Percentiles rank a stretch among this genome's conserved stretches.
Conservation (phyloP, 2,797 vertebrate genomes). For the Pantherophis vulpinus region DNA sequence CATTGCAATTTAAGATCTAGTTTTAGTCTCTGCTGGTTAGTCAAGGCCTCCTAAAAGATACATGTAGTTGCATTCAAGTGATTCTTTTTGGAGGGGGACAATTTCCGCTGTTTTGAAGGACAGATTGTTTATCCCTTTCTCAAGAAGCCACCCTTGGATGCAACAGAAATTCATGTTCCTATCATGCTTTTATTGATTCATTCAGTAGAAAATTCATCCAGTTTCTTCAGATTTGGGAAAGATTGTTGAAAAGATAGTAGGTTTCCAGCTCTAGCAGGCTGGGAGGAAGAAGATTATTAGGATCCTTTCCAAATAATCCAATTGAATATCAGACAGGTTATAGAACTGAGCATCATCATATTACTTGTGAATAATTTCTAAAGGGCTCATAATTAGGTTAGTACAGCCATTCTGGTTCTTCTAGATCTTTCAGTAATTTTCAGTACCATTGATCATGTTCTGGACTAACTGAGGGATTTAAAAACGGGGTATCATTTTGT, state of each 20-base stretch:
- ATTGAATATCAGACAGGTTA: neutral
- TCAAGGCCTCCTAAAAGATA: neutral
- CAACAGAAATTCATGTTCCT: neutral
- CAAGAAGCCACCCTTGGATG: neutral
- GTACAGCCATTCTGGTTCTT: neutral
- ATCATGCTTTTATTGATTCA: no score
- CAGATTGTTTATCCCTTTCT: neutral
- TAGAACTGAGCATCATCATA: neutral
- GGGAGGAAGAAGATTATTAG: neutral
- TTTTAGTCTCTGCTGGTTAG: neutral
- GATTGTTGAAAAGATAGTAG: neutral
- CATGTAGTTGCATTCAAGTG: neutral
- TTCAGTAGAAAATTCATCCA: neutral
- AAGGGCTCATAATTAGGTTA: neutral
- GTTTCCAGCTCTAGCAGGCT: neutral
- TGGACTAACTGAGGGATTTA: neutral
- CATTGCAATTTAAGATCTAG: neutral
- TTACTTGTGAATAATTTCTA: neutral
- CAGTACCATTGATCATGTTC: neutral
- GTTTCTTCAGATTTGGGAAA: neutral
- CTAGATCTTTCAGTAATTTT: neutral
- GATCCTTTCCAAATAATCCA: neutral
- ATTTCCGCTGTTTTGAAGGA: neutral
- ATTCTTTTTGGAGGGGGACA: neutral
- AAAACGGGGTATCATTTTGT: neutral